Evolutionary conservation across 2,888 invertebrate species (phyloP).

Genomic region (Cheiracanthium punctorium): DNA sequence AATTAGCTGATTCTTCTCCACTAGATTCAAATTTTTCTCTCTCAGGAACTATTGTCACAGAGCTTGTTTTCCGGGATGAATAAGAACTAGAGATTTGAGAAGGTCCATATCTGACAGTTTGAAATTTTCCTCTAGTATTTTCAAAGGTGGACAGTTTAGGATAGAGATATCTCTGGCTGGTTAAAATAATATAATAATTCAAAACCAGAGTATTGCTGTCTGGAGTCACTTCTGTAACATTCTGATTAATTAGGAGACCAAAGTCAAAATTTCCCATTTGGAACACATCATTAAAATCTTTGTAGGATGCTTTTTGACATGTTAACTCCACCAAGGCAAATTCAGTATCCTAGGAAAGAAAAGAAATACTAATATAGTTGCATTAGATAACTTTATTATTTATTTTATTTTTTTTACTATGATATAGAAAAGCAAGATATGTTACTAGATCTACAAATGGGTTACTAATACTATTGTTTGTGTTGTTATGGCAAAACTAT

Average conservation of each 20-base stretch:
- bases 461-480: too few species aligned
- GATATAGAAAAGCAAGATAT: too few species aligned
- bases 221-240: slow-evolving; percentile 70
- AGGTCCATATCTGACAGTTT: slow-evolving; percentile 51
- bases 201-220: slow-evolving; percentile 77
- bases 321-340: slow-evolving; percentile 82
- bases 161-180: slow-evolving; percentile 77
- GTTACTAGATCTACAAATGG: too few species aligned
- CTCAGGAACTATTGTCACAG: slow-evolving; percentile 29
- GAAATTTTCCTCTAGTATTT: slow-evolving; percentile 60
- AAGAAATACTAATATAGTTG: too few species aligned
- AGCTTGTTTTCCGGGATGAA: slow-evolving; percentile 61
- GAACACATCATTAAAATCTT: slow-evolving; percentile 80
- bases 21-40: slow-evolving; percentile 57
- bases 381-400: too few species aligned
- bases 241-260: slow-evolving; percentile 82
- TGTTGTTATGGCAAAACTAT: too few species aligned
- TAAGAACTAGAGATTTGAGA: slow-evolving; percentile 21
- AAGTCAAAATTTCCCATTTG: slow-evolving; percentile 83
- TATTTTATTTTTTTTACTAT: too few species aligned
- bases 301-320: slow-evolving; percentile 80
- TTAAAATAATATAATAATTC: slow-evolving; percentile 81
- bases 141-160: slow-evolving; percentile 79
- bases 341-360: slow-evolving; percentile 77
- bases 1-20: slow-evolving; percentile 51